phyloP scores from a whole-genome alignment of 2,113 vertebrate genomes.

The Mormyrus iriodes region DNA sequence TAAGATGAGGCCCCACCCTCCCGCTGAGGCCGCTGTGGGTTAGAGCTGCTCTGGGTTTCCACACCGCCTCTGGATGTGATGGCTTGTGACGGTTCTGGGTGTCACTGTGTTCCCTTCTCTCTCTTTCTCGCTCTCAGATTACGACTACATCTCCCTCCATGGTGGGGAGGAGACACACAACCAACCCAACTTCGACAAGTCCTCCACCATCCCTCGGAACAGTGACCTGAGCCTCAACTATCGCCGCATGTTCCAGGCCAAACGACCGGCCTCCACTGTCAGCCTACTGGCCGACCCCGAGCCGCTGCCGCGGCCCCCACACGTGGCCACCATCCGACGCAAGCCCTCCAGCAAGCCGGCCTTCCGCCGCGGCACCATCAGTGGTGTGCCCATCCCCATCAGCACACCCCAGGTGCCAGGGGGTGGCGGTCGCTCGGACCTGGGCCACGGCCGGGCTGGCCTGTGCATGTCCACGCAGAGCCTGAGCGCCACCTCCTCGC shows the following conservation, averaged over 20 bases:
- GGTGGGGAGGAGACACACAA: slow-evolving; percentile 49
- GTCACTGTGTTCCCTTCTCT: neutral
- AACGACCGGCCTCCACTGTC: slow-evolving; percentile 67
- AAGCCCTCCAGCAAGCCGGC: slow-evolving; percentile 69
- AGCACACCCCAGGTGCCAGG: slow-evolving; percentile 66
- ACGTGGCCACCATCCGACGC: slow-evolving; percentile 70
- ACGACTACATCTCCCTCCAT: slow-evolving; percentile 67
- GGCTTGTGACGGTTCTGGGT: neutral
- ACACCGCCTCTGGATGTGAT: neutral
- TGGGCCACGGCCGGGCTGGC: slow-evolving; percentile 44
- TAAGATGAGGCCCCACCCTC: neutral
- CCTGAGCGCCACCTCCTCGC: slow-evolving; percentile 54
- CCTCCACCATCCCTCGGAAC: slow-evolving; percentile 71
- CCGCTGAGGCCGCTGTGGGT: neutral
- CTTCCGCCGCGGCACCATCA: slow-evolving; percentile 65
- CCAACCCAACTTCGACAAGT: slow-evolving; percentile 68
- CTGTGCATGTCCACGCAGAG: slow-evolving; percentile 66
- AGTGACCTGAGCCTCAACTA: slow-evolving; percentile 67
- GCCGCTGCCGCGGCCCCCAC: slow-evolving; percentile 37
- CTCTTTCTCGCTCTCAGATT: slow-evolving; percentile 47
- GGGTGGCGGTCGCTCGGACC: slow-evolving; percentile 36
- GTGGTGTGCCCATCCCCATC: slow-evolving; percentile 70
- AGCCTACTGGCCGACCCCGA: slow-evolving; percentile 63
- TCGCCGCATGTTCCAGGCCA: slow-evolving; percentile 63
- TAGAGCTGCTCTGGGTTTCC: neutral